These are phyloP conservation scores for Aplocera efformata DNA, from an alignment of 2,888 invertebrate species.

Conservation along the genomic window DNA sequence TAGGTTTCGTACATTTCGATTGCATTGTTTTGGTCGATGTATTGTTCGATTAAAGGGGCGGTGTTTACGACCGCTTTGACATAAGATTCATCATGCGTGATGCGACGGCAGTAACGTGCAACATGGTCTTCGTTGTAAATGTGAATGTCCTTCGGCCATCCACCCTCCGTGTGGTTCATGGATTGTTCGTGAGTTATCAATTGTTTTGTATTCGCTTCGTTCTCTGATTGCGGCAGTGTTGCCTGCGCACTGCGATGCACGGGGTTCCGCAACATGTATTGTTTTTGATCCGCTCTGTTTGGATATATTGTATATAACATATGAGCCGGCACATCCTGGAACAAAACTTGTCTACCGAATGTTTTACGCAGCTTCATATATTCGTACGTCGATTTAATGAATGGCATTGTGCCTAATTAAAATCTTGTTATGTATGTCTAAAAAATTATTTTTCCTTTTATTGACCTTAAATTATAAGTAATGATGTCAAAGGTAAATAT, in stretches of 20 bases:
- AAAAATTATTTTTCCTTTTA: conserved; percentile 16
- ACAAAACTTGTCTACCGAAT: conserved; percentile 75
- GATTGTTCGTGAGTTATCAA: conserved; percentile 81
- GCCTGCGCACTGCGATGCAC: conserved; percentile 72
- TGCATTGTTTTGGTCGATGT: conserved; percentile 88
- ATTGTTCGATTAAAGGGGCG: conserved; percentile 81
- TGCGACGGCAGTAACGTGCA: conserved; percentile 86
- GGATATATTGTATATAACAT: conserved; percentile 65
- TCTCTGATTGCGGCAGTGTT: conserved; percentile 62
- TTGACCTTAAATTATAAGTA: conserved; percentile 20
- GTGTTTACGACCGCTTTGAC: conserved; percentile 82
- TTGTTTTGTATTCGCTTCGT: conserved; percentile 82
- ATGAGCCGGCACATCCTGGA: conserved; percentile 62
- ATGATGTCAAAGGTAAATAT: conserved; percentile 40
- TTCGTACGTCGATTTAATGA: conserved; percentile 55
- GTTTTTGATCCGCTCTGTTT: conserved; percentile 54
- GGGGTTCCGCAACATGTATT: conserved; percentile 75
- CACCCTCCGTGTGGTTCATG: conserved; percentile 89
- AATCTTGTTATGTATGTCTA: conserved; percentile 11
- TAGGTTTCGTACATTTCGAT: conserved; percentile 90
- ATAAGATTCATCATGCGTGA: conserved; percentile 89
- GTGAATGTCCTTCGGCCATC: conserved; percentile 90
- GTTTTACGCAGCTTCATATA: conserved; percentile 72
- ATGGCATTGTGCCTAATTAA: conserved; percentile 44
- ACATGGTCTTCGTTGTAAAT: conserved; percentile 85